These are phyloP conservation scores for Pleuronectes platessa DNA, from an alignment of 2,113 vertebrate species.

Conservation along the genomic window DNA sequence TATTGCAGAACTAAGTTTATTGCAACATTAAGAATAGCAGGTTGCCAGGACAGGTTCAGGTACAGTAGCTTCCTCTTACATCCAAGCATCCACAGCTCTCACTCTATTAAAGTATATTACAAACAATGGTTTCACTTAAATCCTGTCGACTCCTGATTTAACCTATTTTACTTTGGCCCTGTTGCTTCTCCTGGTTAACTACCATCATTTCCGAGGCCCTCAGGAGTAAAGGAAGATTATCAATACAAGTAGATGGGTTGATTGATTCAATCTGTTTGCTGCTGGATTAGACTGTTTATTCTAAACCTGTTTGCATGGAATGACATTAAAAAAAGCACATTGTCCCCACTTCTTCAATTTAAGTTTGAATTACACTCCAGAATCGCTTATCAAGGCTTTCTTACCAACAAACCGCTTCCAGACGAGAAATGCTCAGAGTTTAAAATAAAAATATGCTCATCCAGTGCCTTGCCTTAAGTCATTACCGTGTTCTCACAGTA, in stretches of 20 bases:
- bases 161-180: neutral
- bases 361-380: neutral
- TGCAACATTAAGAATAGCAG: neutral
- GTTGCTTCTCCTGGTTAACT: neutral
- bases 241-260: neutral
- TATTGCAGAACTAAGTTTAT: neutral
- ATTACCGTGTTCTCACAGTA: neutral
- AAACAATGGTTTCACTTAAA: too few relatives aligned
- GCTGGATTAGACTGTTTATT: neutral
- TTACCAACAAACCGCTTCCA: neutral
- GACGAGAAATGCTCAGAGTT: slow-evolving; percentile 5
- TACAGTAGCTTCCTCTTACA: neutral
- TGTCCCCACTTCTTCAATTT: neutral
- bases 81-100: neutral
- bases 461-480: slow-evolving; percentile 3
- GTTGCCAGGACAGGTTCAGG: neutral
- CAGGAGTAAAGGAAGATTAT: neutral
- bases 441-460: slow-evolving; percentile 25
- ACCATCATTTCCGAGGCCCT: neutral
- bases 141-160: too few relatives aligned
- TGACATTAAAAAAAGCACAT: neutral
- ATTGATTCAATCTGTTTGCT: neutral
- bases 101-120: neutral
- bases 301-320: neutral
- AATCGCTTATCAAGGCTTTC: too few relatives aligned